Percentiles rank a stretch among this genome's conserved stretches.
These are phyloP conservation scores for Arge pagana DNA, from an alignment of 2,888 invertebrate species.

Conservation along the genomic window DNA sequence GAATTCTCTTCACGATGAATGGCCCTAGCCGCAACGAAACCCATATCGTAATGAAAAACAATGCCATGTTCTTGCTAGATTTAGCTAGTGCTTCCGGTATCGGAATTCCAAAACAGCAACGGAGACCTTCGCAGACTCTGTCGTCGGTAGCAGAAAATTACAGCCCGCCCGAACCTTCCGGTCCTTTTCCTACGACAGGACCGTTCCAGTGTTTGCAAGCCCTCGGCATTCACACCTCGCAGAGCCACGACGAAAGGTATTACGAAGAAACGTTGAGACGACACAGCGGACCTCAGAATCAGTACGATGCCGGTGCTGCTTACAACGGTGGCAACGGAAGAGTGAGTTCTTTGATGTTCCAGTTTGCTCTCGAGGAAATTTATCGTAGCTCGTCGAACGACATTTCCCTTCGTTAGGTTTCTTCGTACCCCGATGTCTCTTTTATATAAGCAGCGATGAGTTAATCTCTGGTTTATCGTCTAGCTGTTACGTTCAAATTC, in stretches of 20 bases:
- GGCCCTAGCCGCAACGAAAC: constrained; percentile 58
- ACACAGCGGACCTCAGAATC: constrained; percentile 56
- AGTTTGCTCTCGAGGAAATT: too few relatives aligned
- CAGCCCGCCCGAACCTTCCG: constrained; percentile 62
- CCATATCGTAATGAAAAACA: constrained; percentile 84
- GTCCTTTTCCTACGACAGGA: constrained; percentile 63
- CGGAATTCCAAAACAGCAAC: constrained; percentile 54
- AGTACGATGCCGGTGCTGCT: constrained; percentile 42
- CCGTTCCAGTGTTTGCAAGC: constrained; percentile 67
- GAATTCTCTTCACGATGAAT: constrained; percentile 49
- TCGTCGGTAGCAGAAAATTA: constrained; percentile 64
- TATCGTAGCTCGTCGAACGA: too few relatives aligned
- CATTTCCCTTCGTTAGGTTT: too few relatives aligned
- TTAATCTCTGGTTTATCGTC: too few relatives aligned
- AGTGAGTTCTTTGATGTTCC: constrained; percentile 42
- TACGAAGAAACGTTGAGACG: constrained; percentile 60
- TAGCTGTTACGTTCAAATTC: too few relatives aligned
- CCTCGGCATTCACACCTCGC: constrained; percentile 55
- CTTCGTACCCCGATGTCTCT: too few relatives aligned
- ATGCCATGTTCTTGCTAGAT: constrained; percentile 91
- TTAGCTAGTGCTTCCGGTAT: constrained; percentile 76
- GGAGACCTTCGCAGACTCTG: constrained; percentile 55
- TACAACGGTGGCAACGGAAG: constrained; percentile 51
- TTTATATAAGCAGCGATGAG: too few relatives aligned
- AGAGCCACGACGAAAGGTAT: constrained; percentile 48